Conservation (phyloP, 1,140 invertebrate species). For the Cherax destructor region DNA sequence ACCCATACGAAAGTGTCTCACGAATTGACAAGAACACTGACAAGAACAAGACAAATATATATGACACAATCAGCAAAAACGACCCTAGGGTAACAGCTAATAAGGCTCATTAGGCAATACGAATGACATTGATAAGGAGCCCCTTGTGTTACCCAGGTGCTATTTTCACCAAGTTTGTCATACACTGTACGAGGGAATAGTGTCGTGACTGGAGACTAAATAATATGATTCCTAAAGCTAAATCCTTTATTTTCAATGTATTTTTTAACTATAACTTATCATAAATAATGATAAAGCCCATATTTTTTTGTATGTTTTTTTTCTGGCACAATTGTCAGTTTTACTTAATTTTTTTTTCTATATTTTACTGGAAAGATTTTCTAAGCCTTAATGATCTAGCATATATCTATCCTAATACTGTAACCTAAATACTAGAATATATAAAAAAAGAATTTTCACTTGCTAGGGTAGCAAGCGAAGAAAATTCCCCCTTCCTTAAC, state of each 20-base stretch:
- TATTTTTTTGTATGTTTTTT: background rate
- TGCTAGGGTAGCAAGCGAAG: background rate
- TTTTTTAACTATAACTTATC: background rate
- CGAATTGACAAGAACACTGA: slow-evolving; percentile 1
- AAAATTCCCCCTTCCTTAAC: background rate
- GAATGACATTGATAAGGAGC: background rate
- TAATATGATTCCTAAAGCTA: slow-evolving; percentile 10
- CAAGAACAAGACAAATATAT: slow-evolving; percentile 20
- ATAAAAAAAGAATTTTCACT: background rate
- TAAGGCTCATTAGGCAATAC: background rate
- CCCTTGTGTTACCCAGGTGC: slow-evolving; percentile 1
- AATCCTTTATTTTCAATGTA: background rate
- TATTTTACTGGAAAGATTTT: background rate
- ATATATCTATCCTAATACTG: background rate
- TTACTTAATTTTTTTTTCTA: background rate
- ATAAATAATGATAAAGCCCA: slow-evolving; percentile 12
- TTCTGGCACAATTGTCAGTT: background rate
- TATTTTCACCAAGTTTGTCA: slow-evolving; percentile 29
- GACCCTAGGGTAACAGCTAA: slow-evolving; percentile 23
- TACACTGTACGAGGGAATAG: slow-evolving; percentile 2
- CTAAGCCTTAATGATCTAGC: background rate
- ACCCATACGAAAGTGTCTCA: slow-evolving; percentile 9
- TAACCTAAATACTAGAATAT: background rate
- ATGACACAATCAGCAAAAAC: slow-evolving; percentile 33
- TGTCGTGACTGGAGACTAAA: slow-evolving; percentile 40